Percentiles rank a stretch among this genome's conserved stretches.
Conservation (phyloP, 2,888 invertebrate species). For the Dasysyrphus tricinctus region DNA sequence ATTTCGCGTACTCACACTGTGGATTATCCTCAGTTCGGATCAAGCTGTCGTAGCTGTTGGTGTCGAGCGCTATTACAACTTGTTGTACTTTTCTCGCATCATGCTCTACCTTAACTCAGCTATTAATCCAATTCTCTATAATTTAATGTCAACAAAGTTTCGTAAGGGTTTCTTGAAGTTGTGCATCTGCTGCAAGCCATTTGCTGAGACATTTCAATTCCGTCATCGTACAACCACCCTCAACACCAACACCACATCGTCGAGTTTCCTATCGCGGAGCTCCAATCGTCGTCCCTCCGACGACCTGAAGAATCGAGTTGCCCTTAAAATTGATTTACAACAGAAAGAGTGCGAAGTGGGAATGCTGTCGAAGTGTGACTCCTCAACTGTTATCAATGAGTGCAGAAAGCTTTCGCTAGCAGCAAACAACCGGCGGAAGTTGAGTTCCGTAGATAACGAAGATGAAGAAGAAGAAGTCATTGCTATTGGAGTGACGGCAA, state of each 20-base stretch:
- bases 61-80: constrained; percentile 91
- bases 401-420: constrained; percentile 63
- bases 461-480: constrained; percentile 59
- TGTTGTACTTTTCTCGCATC: constrained; percentile 92
- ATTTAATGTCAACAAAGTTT: constrained; percentile 95
- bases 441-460: constrained; percentile 62
- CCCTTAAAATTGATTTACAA: constrained; percentile 58
- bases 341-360: constrained; percentile 62
- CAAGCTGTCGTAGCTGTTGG: constrained; percentile 88
- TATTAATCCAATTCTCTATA: constrained; percentile 95
- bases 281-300: constrained; percentile 86
- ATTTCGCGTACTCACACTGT: constrained; percentile 91
- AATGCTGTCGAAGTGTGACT: constrained; percentile 65
- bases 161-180: constrained; percentile 90
- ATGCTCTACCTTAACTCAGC: constrained; percentile 96
- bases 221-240: constrained; percentile 84
- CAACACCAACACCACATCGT: constrained; percentile 85
- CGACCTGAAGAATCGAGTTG: constrained; percentile 76
- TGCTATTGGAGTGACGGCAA: constrained; percentile 35
- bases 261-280: constrained; percentile 86
- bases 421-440: constrained; percentile 60
- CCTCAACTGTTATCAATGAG: constrained; percentile 64
- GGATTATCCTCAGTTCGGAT: constrained; percentile 91
- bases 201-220: constrained; percentile 66
- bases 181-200: constrained; percentile 84